Evolutionary conservation across 2,888 invertebrate genomes (phyloP).

Genomic region (Ormyrus pomaceus): DNA sequence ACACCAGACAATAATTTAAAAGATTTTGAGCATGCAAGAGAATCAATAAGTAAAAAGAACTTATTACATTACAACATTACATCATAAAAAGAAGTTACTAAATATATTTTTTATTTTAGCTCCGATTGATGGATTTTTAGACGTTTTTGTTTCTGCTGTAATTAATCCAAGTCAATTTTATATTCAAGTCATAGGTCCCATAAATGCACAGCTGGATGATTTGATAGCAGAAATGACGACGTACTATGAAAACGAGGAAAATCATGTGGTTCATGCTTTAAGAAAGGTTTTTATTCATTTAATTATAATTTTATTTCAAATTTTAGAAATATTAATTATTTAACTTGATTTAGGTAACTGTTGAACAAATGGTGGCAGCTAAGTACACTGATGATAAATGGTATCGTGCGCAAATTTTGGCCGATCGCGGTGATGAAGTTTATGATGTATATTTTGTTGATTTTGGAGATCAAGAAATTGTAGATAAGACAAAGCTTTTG

Average conservation of each 20-base stretch:
- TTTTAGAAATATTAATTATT: constrained; percentile 1
- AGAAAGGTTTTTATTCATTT: constrained; percentile 66
- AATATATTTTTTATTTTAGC: constrained; percentile 56
- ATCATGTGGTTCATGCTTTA: constrained; percentile 79
- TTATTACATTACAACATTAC: too few relatives aligned
- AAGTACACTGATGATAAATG: constrained; percentile 90
- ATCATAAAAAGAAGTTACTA: background rate
- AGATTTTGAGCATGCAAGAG: constrained; percentile 35
- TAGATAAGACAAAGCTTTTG: constrained; percentile 81
- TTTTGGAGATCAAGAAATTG: constrained; percentile 89
- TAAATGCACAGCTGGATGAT: constrained; percentile 86
- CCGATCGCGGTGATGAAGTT: constrained; percentile 79
- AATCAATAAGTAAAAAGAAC: constrained; percentile 19
- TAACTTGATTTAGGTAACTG: constrained; percentile 75
- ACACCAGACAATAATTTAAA: constrained; percentile 52
- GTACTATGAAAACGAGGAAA: constrained; percentile 83
- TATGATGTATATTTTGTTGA: constrained; percentile 89
- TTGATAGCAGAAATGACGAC: constrained; percentile 89
- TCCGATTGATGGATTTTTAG: constrained; percentile 80
- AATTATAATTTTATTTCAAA: constrained; percentile 10
- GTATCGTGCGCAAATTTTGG: constrained; percentile 86
- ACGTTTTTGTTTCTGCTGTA: constrained; percentile 92
- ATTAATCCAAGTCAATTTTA: constrained; percentile 89
- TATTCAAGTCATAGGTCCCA: constrained; percentile 89
- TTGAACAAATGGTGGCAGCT: constrained; percentile 91